Conservation (phyloP, 2,797 vertebrate genomes). For the Carapus acus region DNA sequence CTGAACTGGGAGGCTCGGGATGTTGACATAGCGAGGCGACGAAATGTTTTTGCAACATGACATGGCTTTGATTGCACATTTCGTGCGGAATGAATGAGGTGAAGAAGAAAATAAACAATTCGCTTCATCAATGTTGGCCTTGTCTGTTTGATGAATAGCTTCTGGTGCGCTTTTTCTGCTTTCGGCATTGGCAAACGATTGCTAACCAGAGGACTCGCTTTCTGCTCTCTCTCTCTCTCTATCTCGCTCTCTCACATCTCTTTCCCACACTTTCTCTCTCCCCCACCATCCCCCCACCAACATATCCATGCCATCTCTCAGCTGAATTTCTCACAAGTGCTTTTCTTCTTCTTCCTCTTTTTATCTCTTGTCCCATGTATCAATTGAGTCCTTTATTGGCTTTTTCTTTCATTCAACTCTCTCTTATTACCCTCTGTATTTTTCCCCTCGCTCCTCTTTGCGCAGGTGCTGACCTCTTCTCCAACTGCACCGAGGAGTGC, state of each 20-base stretch:
- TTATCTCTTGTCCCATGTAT: conserved; percentile 10
- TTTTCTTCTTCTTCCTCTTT: neutral
- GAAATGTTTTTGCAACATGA: conserved; percentile 47
- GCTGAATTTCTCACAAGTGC: neutral
- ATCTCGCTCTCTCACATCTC: neutral
- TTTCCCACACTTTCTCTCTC: conserved; percentile 10
- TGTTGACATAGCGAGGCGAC: conserved; percentile 32
- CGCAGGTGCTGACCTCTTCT: conserved; percentile 92
- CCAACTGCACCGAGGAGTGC: conserved; percentile 99
- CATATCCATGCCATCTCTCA: neutral
- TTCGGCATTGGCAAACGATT: conserved; percentile 49
- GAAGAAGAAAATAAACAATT: conserved; percentile 58
- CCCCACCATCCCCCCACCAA: no score
- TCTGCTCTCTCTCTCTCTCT: conserved; percentile 30
- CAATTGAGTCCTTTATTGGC: conserved; percentile 6
- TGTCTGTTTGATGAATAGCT: conserved; percentile 62
- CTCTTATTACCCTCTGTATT: conserved; percentile 1
- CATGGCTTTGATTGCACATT: conserved; percentile 63
- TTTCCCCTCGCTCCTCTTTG: neutral
- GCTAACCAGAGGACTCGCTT: conserved; percentile 51
- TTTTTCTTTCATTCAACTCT: neutral
- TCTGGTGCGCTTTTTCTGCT: conserved; percentile 42
- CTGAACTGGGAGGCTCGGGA: conserved; percentile 43
- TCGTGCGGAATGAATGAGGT: conserved; percentile 60
- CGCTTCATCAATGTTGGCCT: conserved; percentile 59